Evolutionary conservation across 1,140 invertebrate species (phyloP).

Genomic region (Homarus americanus): DNA sequence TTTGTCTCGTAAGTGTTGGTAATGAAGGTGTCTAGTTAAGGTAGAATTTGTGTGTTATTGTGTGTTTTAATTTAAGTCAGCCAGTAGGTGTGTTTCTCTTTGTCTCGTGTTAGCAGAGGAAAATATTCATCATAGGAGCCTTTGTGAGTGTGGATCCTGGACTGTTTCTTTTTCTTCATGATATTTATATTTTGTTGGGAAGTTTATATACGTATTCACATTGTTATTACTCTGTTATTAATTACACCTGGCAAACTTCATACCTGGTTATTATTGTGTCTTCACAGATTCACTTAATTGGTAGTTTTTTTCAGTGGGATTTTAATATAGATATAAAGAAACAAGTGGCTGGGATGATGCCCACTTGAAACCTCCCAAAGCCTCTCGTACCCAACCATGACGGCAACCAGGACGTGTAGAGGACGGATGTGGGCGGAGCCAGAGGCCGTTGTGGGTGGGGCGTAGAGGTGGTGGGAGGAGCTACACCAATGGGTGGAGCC

Average conservation of each 20-base stretch:
- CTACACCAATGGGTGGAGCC: slow-evolving; percentile 14
- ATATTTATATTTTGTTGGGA: too few species aligned
- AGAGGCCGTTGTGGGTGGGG: slow-evolving; percentile 16
- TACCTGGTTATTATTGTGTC: slow-evolving; percentile 1
- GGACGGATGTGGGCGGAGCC: slow-evolving; percentile 44
- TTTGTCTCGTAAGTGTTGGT: too few species aligned
- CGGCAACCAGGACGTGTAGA: background rate
- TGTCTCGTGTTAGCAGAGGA: too few species aligned
- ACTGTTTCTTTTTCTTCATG: too few species aligned
- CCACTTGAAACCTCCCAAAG: slow-evolving; percentile 23
- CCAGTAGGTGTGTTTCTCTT: too few species aligned
- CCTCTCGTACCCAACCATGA: background rate
- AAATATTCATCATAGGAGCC: too few species aligned
- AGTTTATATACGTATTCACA: too few species aligned
- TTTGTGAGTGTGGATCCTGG: too few species aligned
- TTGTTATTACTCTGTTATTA: too few species aligned
- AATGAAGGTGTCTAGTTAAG: too few species aligned
- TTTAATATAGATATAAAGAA: background rate
- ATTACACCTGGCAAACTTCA: background rate
- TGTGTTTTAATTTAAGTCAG: too few species aligned
- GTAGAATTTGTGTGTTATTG: too few species aligned
- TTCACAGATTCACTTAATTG: slow-evolving; percentile 36
- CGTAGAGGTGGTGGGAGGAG: slow-evolving; percentile 40
- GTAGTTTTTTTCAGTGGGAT: background rate
- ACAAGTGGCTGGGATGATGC: background rate